Evolutionary conservation across 2,113 vertebrate genomes (phyloP).

Genomic region (Charadrius vociferus): DNA sequence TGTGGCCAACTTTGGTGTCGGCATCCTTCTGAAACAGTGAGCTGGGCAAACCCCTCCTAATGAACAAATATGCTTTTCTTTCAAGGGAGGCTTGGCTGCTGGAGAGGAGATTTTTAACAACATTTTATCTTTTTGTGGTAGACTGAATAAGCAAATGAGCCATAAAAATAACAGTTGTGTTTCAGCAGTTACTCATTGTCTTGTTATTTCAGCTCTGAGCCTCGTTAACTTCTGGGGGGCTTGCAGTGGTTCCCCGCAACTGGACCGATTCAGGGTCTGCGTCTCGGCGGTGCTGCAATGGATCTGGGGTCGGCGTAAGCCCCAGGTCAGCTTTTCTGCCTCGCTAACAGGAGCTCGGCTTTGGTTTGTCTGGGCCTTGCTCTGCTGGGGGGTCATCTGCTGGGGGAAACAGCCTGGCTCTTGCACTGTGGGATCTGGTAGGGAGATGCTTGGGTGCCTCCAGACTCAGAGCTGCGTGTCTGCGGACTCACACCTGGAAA

Average conservation of each 20-base stretch:
- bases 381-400: neutral
- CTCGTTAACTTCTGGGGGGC: neutral
- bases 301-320: neutral
- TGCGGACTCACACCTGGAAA: neutral
- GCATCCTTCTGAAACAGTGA: neutral
- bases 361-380: neutral
- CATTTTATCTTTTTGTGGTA: neutral
- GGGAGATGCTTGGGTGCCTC: neutral
- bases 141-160: neutral
- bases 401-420: neutral
- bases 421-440: accelerated
- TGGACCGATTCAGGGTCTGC: accelerated
- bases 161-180: neutral
- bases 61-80: neutral
- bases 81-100: neutral
- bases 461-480: neutral
- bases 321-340: too few relatives aligned
- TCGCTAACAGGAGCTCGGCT: accelerated
- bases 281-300: accelerated
- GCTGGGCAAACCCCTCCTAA: neutral
- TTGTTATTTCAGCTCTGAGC: neutral
- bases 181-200: neutral
- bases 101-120: neutral
- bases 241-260: neutral
- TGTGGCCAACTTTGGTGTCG: neutral